Evolutionary conservation across 2,888 invertebrate genomes (phyloP), one percentile per base, ranked within the genome.

Genomic region (Tineola bisselliella): DNA sequence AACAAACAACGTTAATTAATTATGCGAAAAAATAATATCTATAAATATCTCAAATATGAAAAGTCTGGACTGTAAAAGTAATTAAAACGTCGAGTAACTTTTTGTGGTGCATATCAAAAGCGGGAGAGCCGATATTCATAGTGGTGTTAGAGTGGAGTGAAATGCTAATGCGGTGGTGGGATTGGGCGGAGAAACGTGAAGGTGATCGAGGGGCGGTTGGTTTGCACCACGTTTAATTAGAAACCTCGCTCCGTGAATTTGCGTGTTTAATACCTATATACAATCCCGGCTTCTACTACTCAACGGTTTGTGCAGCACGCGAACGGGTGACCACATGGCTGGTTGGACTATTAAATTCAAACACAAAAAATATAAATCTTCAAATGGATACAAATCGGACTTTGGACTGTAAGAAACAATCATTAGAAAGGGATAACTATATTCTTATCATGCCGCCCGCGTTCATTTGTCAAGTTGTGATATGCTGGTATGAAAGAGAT

Each of bases 241-340:
- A 54, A 17, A 48, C 48, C 25, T 54, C 8, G 54, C 25, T 18
- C 12, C 58, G 13, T 31, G 18, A 33, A 33, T 33, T 58, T 33
- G 58, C 58, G 58, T 58, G 58, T 33, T 19, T 17, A 31, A 33
- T 58, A n/a, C 33, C 58, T n/a, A 58, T 58, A 58, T 58, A 58
- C 31, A 15, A 58, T 13, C 3, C 1, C 58, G 13, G 15, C 58
- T 58, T 15, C 58, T 58, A 31, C 58, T 58, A 58, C 58, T 58
- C 58, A 58, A 58, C 58, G 33, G 33, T 33, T 58, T 33, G 58
- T 58, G 58, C 58, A 33, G 18, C 58, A 58, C 58, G 58, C 58
- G 30, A 58, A 8, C 18, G 33, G 15, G 58, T 58, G 33, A 58
- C 58, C 58, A 58, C n/a, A n/a, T n/a, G n/a, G n/a, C n/a, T n/a